Conservation (phyloP, 2,888 invertebrate species). For the Agapetus fuscipes region DNA sequence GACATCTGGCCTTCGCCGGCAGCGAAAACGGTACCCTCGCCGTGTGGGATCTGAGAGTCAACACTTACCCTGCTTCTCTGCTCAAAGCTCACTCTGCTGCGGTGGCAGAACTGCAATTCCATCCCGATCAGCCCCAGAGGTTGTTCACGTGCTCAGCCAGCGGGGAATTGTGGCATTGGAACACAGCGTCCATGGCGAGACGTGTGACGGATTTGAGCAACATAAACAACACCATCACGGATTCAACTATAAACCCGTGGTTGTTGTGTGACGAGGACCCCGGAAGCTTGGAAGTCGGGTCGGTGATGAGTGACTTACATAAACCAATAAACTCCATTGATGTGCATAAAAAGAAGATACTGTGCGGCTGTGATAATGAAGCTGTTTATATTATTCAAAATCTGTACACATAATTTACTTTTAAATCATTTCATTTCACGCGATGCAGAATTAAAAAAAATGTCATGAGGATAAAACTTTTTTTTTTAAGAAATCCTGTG, state of each 20-base stretch:
- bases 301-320: conserved; percentile 63
- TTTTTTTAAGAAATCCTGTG: no score
- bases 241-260: conserved; percentile 47
- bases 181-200: conserved; percentile 47
- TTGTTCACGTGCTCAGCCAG: conserved; percentile 70
- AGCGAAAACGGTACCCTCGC: conserved; percentile 80
- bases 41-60: conserved; percentile 83
- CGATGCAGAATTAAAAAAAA: neutral
- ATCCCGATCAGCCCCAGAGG: conserved; percentile 76
- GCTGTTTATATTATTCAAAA: conserved; percentile 74
- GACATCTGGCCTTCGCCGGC: conserved; percentile 74
- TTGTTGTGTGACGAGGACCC: conserved; percentile 59
- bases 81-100: conserved; percentile 66
- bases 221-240: conserved; percentile 12
- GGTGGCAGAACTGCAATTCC: conserved; percentile 81
- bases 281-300: conserved; percentile 57
- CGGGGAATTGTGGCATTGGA: conserved; percentile 89
- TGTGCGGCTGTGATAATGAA: conserved; percentile 84
- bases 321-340: conserved; percentile 77
- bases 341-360: conserved; percentile 59
- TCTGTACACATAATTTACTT: conserved; percentile 31
- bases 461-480: no score
- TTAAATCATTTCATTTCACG: neutral
- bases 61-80: conserved; percentile 71
- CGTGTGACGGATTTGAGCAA: conserved; percentile 32